Evolutionary conservation across 2,888 invertebrate species (phyloP).

Genomic region (Trissonchulus latispiculum): DNA sequence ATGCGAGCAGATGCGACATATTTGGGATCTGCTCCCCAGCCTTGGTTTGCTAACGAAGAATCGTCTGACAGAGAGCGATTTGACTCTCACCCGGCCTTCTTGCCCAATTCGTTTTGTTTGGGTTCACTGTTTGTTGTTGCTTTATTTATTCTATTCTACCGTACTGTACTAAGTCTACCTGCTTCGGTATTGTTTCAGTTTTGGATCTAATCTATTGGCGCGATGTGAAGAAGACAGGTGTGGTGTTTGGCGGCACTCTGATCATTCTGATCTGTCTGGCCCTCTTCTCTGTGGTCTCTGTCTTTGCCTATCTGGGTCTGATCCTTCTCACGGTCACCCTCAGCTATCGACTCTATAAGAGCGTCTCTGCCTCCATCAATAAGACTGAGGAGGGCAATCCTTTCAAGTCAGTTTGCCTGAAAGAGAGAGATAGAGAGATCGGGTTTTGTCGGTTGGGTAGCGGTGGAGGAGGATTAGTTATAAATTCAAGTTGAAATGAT

Average conservation of each 20-base stretch:
- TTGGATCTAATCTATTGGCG: conserved; percentile 92
- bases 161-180: too few relatives aligned
- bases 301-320: conserved; percentile 81
- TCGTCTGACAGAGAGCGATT: too few relatives aligned
- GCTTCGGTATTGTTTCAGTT: conserved; percentile 49
- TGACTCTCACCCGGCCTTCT: too few relatives aligned
- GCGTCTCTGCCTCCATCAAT: conserved; percentile 72
- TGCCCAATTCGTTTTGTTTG: too few relatives aligned
- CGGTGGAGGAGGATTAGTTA: too few relatives aligned
- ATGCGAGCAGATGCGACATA: too few relatives aligned
- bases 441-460: conserved; percentile 80
- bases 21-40: too few relatives aligned
- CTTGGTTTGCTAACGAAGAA: too few relatives aligned
- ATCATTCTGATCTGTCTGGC: conserved; percentile 79
- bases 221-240: conserved; percentile 82
- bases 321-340: conserved; percentile 72
- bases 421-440: conserved; percentile 90
- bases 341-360: conserved; percentile 90
- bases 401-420: conserved; percentile 85
- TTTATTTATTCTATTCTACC: too few relatives aligned
- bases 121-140: too few relatives aligned
- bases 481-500: too few relatives aligned
- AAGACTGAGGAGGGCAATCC: conserved; percentile 79
- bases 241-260: conserved; percentile 79
- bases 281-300: conserved; percentile 80